Conservation (phyloP, 1,140 invertebrate genomes). For the Parapsyche elsis region DNA sequence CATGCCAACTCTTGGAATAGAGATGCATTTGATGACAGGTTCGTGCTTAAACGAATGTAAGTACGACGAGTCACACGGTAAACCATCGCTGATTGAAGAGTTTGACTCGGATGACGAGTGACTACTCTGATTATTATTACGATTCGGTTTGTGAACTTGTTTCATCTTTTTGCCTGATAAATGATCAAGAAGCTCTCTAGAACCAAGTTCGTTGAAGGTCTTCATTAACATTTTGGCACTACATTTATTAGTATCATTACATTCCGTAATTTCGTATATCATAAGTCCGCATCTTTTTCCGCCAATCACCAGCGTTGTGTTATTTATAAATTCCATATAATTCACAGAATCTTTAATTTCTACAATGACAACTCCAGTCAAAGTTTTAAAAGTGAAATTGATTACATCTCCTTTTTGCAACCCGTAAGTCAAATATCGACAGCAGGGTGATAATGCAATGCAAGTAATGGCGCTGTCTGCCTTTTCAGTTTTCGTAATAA, state of each 20-base stretch:
- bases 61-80: background rate
- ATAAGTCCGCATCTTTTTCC: constrained; percentile 42
- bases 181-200: constrained; percentile 48
- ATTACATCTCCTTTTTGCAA: constrained; percentile 47
- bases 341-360: constrained; percentile 43
- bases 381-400: constrained; percentile 32
- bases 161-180: constrained; percentile 11
- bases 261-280: constrained; percentile 42
- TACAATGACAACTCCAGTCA: constrained; percentile 33
- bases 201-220: constrained; percentile 39
- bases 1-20: constrained; percentile 26
- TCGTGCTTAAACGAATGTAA: constrained; percentile 10
- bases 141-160: background rate
- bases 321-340: constrained; percentile 49
- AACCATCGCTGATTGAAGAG: background rate
- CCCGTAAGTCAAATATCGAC: constrained; percentile 43
- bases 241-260: constrained; percentile 16
- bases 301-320: constrained; percentile 33
- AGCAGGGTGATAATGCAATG: constrained; percentile 43
- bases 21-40: constrained; percentile 48
- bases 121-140: background rate
- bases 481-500: constrained; percentile 38
- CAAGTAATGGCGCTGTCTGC: constrained; percentile 25
- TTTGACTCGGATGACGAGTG: constrained; percentile 41
- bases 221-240: constrained; percentile 45